A percentile compares a stretch with the other conserved stretches of the same genome.
Conservation (phyloP, 2,797 vertebrate species). For the Pipistrellus kuhlii region DNA sequence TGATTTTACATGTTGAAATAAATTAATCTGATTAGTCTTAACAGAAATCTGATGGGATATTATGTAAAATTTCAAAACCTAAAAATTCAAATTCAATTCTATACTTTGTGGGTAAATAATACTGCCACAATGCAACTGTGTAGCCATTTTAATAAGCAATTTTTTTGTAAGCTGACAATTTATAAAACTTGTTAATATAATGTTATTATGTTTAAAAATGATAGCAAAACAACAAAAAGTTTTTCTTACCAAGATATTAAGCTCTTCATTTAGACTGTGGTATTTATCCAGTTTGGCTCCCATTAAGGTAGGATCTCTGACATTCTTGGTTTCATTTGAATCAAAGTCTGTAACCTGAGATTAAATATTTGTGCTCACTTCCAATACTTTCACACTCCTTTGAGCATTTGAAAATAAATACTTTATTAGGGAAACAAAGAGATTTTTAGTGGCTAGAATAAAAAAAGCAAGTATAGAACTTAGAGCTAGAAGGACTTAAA, state of each 20-base stretch:
- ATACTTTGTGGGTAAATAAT: not conserved
- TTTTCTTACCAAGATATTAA: conserved; percentile 74
- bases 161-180: not conserved
- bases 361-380: conserved; percentile 52
- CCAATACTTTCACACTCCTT: not conserved
- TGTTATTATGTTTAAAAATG: not conserved
- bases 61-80: conserved; percentile 18
- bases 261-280: conserved; percentile 68
- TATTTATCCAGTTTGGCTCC: conserved; percentile 66
- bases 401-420: not conserved
- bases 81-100: not conserved
- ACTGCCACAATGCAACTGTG: not conserved
- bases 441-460: not conserved
- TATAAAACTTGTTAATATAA: conserved; percentile 25
- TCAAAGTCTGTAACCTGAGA: conserved; percentile 59
- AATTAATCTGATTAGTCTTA: conserved; percentile 6
- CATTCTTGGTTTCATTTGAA: conserved; percentile 36
- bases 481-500: not conserved
- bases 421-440: conserved; percentile 5
- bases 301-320: conserved; percentile 59
- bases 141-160: not conserved
- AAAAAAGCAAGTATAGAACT: not conserved
- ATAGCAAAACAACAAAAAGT: not conserved
- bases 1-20: conserved; percentile 28
- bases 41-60: not conserved